These are phyloP conservation scores for Crypturellus undulatus DNA, from an alignment of 2,113 vertebrate genomes.

Conservation along the genomic window DNA sequence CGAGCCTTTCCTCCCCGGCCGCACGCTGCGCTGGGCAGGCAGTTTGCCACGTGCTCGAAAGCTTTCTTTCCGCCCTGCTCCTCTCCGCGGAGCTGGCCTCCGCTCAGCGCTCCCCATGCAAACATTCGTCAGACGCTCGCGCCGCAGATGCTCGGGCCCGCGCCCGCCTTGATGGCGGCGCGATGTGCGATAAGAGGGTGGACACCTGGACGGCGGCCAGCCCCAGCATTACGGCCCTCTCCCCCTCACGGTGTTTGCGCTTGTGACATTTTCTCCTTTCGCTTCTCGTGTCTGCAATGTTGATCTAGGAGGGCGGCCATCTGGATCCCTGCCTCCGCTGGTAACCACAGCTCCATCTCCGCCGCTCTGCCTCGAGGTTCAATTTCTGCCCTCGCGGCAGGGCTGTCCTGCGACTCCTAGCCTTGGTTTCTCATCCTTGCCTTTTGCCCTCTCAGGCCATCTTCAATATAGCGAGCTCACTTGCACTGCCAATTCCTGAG, in stretches of 20 bases:
- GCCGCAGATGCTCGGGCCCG: not conserved
- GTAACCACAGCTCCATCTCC: not conserved
- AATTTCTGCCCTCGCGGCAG: accelerated
- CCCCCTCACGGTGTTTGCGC: constrained; percentile 43
- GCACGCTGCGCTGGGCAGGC: not conserved
- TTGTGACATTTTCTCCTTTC: constrained; percentile 67
- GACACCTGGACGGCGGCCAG: constrained; percentile 54
- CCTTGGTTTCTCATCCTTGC: not conserved
- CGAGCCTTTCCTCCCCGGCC: constrained; percentile 33
- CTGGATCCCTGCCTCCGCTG: constrained; percentile 63
- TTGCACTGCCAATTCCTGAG: not conserved
- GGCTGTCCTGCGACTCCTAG: not conserved
- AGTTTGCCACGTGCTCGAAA: not conserved
- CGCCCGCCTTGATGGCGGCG: not conserved
- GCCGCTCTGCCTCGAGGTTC: not conserved
- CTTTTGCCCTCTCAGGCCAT: not conserved
- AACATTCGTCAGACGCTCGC: not conserved
- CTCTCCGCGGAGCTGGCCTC: not conserved
- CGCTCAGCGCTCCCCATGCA: not conserved
- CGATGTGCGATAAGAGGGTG: constrained; percentile 56
- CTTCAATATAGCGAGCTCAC: not conserved
- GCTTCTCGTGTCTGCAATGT: constrained; percentile 61
- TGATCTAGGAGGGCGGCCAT: constrained; percentile 70
- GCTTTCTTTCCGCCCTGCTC: not conserved
- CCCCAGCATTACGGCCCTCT: constrained; percentile 34